phyloP scores from a whole-genome alignment of 2,888 invertebrate species.

The Pecten maximus region DNA sequence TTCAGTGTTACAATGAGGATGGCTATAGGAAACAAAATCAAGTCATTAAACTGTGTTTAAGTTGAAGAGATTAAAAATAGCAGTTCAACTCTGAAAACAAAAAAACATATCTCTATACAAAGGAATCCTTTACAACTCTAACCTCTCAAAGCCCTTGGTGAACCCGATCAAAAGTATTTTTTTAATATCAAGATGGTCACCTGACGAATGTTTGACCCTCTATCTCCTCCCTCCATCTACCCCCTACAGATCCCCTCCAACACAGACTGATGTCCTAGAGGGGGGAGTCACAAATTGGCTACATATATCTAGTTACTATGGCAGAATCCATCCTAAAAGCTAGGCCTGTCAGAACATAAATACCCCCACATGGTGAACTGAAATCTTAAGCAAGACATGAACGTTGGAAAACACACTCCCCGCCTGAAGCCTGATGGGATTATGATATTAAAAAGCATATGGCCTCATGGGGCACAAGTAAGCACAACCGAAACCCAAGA shows the following conservation, averaged over 20 bases:
- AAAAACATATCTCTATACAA: too few species aligned
- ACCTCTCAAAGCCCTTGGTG: too few species aligned
- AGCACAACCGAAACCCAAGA: conserved; percentile 23
- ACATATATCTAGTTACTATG: conserved; percentile 23
- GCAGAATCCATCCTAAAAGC: background rate
- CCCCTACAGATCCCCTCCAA: background rate
- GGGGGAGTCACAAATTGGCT: background rate
- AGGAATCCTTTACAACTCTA: too few species aligned
- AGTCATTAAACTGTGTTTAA: too few species aligned
- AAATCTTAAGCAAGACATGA: background rate
- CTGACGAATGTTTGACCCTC: background rate
- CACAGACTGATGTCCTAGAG: background rate
- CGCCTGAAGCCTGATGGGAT: background rate
- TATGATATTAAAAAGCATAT: conserved; percentile 35
- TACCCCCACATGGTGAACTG: background rate
- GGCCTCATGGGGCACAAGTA: conserved; percentile 26
- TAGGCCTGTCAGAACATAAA: conserved; percentile 6
- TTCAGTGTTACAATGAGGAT: too few species aligned
- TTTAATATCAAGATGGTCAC: background rate
- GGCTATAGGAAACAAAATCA: too few species aligned
- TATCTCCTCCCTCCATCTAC: background rate
- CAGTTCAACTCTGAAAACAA: too few species aligned
- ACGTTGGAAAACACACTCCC: background rate
- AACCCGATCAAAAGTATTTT: background rate
- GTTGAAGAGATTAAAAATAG: too few species aligned